Conservation (phyloP, 2,797 vertebrate species). For the Poeciliopsis paucimaculata region DNA sequence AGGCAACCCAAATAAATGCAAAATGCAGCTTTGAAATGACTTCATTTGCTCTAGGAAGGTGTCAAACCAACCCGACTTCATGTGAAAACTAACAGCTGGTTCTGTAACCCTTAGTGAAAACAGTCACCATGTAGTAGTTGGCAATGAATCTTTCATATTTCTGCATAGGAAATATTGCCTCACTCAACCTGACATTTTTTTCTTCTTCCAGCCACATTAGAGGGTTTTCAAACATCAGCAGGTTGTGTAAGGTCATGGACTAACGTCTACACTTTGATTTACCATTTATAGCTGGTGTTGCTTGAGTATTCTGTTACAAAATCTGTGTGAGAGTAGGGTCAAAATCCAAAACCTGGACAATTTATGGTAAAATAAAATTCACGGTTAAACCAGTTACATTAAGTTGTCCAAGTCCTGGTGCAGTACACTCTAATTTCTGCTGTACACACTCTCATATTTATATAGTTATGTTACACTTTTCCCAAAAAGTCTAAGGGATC, state of each 20-base stretch:
- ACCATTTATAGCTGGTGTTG: not conserved
- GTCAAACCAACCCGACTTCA: not conserved
- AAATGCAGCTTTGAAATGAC: not conserved
- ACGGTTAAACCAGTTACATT: not conserved
- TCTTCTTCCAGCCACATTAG: not conserved
- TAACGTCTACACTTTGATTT: not conserved
- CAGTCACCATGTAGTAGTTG: not conserved
- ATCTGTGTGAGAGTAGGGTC: not conserved
- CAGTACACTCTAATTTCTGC: not conserved
- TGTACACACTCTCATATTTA: not conserved
- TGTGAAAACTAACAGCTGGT: not conserved
- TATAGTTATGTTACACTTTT: not conserved
- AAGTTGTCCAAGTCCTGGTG: not conserved
- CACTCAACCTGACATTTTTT: not conserved
- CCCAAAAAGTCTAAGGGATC: not conserved
- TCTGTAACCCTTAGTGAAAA: not conserved
- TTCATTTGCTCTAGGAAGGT: not conserved
- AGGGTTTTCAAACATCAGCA: not conserved
- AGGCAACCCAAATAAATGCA: not conserved
- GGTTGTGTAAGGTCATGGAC: not conserved
- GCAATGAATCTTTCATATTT: not conserved
- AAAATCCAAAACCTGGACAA: not conserved
- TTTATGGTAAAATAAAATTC: not conserved
- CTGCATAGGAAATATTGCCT: not conserved
- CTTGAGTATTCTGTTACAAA: not conserved